Conservation (phyloP, 2,888 invertebrate species). For the Habroteleia sp. region DNA sequence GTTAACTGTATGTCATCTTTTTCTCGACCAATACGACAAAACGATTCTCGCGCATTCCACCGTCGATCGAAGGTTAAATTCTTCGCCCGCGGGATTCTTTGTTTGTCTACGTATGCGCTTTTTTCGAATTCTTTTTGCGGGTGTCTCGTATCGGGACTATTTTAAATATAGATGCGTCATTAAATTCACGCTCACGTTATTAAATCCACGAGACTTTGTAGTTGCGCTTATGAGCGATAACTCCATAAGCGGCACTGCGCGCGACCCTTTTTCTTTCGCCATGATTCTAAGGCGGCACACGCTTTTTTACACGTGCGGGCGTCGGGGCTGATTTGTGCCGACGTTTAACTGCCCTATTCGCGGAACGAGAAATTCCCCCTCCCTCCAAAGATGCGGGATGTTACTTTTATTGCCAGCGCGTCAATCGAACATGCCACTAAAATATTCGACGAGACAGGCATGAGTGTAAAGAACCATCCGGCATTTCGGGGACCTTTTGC, state of each 20-base stretch:
- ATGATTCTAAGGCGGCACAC: conserved; percentile 25
- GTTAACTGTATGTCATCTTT: conserved; percentile 37
- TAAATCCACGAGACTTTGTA: conserved; percentile 38
- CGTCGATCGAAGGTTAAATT: conserved; percentile 46
- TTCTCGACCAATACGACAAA: conserved; percentile 30
- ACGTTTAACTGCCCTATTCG: conserved; percentile 54
- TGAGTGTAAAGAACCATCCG: conserved; percentile 6
- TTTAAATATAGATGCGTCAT: conserved; percentile 47
- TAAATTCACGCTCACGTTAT: conserved; percentile 25
- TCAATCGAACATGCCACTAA: conserved; percentile 31
- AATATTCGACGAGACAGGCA: conserved; percentile 7
- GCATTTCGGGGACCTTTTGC: conserved; percentile 6
- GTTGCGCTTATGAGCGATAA: conserved; percentile 45
- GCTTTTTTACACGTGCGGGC: conserved; percentile 37
- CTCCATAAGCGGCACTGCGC: conserved; percentile 42
- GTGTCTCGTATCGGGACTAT: conserved; percentile 11
- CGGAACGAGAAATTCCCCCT: conserved; percentile 10
- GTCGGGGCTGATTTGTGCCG: conserved; percentile 54
- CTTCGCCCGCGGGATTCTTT: conserved; percentile 21
- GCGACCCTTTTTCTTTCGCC: conserved; percentile 42
- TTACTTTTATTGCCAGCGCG: conserved; percentile 41
- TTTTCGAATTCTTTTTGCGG: conserved; percentile 4
- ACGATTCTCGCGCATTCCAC: conserved; percentile 31
- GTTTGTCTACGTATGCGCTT: conserved; percentile 5
- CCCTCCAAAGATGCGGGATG: conserved; percentile 10